Base-by-base conservation (phyloP, 2,888 invertebrate species). In the Anthophora plumipes region DNA sequence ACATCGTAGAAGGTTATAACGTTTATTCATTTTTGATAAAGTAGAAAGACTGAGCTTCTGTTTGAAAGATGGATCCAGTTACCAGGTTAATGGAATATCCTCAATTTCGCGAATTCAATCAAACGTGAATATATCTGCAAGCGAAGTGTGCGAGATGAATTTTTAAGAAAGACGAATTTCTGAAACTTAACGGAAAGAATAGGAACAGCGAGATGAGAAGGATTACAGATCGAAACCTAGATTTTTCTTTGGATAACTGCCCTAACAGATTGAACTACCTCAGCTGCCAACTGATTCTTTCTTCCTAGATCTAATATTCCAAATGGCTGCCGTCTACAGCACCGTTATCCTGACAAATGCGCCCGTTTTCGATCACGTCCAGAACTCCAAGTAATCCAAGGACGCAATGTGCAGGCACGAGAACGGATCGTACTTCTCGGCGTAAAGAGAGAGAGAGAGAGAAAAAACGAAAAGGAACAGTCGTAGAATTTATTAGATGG, bases 231-330 rank as follows among this genome's bases (percentile, higher is more conserved):
- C 17, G 61, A 17, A 46, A 61, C 14, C 12, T 46, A 69, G 37
- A 59, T 48, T 48, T 59, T 46, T 48, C 57, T 9, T 22, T 7
- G 39, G 17, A 11, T 8, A 20, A 39, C 17, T 52, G 22, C 14
- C 39, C 39, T 22, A 39, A 11, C 20, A 48, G 48, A 74, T 74
- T 69, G 70, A 74, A 69, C 52, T 37, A 43, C 57, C 59, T 50
- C 46, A 37, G 66, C 22, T 67, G 67, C 66, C 71, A 54, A 71
- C 54, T 41, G 37, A 73, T 67, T 67, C 68, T 57, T 59, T 46
- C 72, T 67, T 22, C 46, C 54, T 59, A 63, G 54, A 59, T 55
- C 67, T 74, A 69, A 74, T 74, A 69, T 68, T 60, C 57, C 25
- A 39, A 73, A 57, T 73, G 57, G 67, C 67, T 20, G 25, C 39